phyloP scores from a whole-genome alignment of 1,140 invertebrate species.

The Physella acuta region DNA sequence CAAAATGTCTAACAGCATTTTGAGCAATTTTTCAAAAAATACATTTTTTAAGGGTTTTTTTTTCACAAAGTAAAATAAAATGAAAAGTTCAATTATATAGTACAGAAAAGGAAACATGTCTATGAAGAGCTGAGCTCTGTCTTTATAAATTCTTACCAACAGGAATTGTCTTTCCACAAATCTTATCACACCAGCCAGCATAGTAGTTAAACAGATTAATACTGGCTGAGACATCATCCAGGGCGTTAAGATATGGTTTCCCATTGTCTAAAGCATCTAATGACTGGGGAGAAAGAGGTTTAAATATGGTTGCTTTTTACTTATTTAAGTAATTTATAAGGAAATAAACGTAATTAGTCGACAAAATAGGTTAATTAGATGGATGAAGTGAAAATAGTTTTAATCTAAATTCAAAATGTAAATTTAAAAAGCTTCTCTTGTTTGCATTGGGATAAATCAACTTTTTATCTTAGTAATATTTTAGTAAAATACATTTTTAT shows the following conservation, averaged over 20 bases:
- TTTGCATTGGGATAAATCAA: too few species aligned
- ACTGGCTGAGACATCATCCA: conserved; percentile 36
- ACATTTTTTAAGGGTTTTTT: not conserved
- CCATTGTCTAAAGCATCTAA: conserved; percentile 76
- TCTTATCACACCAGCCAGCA: conserved; percentile 88
- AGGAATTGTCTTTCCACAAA: conserved; percentile 85
- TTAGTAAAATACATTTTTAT: too few species aligned
- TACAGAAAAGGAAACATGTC: not conserved
- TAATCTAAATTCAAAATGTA: too few species aligned
- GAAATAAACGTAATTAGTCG: too few species aligned
- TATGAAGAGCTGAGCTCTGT: too few species aligned
- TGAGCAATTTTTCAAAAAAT: too few species aligned
- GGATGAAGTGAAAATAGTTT: too few species aligned
- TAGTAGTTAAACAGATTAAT: conserved; percentile 67
- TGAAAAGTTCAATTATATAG: not conserved
- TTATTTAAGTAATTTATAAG: too few species aligned
- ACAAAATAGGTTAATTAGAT: too few species aligned
- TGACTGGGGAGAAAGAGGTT: conserved; percentile 28
- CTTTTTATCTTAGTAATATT: too few species aligned
- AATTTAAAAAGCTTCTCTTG: too few species aligned
- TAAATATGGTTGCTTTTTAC: not conserved
- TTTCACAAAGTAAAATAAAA: not conserved
- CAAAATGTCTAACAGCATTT: too few species aligned
- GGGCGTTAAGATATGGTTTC: conserved; percentile 70
- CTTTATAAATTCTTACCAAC: conserved; percentile 69